These are phyloP conservation scores for Drosophila percnosoma DNA, from an alignment of 2,888 invertebrate genomes.

Conservation along the genomic window DNA sequence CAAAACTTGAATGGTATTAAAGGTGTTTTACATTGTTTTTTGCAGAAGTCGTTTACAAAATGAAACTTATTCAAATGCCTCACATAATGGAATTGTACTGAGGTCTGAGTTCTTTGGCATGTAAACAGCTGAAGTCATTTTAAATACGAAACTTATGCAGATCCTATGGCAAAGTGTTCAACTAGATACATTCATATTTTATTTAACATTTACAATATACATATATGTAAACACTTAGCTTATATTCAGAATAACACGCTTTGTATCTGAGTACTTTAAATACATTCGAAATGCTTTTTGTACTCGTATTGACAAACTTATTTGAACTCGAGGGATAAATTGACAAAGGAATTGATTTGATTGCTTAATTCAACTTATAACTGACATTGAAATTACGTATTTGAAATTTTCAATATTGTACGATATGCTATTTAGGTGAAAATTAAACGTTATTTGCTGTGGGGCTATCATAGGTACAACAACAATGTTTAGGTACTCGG, in stretches of 20 bases:
- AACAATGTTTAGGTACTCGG: constrained; percentile 42
- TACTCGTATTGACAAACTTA: constrained; percentile 44
- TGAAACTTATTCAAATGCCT: not conserved
- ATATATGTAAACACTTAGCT: constrained; percentile 27
- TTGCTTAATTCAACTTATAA: constrained; percentile 26
- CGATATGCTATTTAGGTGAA: constrained; percentile 10
- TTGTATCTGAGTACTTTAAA: constrained; percentile 51
- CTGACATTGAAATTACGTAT: constrained; percentile 43
- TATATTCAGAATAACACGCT: constrained; percentile 73
- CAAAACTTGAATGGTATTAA: not conserved
- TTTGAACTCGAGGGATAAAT: constrained; percentile 47
- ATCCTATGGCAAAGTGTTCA: constrained; percentile 5
- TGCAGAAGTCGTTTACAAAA: not conserved
- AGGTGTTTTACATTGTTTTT: not conserved
- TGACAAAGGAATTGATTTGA: constrained; percentile 57
- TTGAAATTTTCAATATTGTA: constrained; percentile 15
- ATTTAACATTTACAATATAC: constrained; percentile 6
- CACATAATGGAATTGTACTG: not conserved
- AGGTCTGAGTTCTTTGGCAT: constrained; percentile 29
- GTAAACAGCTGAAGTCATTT: constrained; percentile 1
- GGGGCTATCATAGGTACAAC: constrained; percentile 39
- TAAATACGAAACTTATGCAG: constrained; percentile 4
- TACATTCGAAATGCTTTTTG: constrained; percentile 45
- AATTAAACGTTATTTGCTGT: constrained; percentile 36
- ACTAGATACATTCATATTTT: constrained; percentile 4